phyloP scores from a whole-genome alignment of 2,888 invertebrate genomes.

The Ochropleura leucogaster region DNA sequence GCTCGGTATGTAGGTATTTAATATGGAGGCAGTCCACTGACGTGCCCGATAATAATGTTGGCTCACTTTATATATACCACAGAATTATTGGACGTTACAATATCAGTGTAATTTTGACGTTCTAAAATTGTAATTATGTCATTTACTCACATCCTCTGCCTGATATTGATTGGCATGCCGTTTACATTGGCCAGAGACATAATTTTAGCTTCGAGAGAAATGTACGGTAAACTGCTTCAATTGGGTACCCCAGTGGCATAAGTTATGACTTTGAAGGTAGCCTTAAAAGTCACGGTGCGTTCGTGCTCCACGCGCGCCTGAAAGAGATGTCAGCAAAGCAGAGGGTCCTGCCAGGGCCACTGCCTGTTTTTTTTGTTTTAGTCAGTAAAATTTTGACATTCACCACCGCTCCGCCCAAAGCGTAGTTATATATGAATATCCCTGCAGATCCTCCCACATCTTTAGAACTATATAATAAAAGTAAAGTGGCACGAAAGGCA shows the following conservation, averaged over 20 bases:
- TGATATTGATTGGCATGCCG: no score
- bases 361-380: no score
- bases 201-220: conserved; percentile 1
- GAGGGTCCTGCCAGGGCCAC: no score
- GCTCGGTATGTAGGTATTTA: conserved; percentile 77
- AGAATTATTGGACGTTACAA: conserved; percentile 26
- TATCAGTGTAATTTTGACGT: conserved; percentile 10
- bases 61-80: conserved; percentile 20
- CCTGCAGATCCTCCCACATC: neutral
- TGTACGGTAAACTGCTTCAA: no score
- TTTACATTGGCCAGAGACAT: neutral
- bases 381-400: no score
- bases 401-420: no score
- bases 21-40: conserved; percentile 65
- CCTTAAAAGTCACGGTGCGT: no score
- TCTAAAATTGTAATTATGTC: conserved; percentile 19
- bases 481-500: no score
- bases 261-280: no score
- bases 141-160: conserved; percentile 1
- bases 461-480: neutral
- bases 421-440: neutral
- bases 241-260: no score
- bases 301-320: no score
- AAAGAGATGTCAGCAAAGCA: no score
- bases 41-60: conserved; percentile 44